These are phyloP conservation scores for Paramisgurnus dabryanus DNA, from an alignment of 2,113 vertebrate species.

Conservation along the genomic window DNA sequence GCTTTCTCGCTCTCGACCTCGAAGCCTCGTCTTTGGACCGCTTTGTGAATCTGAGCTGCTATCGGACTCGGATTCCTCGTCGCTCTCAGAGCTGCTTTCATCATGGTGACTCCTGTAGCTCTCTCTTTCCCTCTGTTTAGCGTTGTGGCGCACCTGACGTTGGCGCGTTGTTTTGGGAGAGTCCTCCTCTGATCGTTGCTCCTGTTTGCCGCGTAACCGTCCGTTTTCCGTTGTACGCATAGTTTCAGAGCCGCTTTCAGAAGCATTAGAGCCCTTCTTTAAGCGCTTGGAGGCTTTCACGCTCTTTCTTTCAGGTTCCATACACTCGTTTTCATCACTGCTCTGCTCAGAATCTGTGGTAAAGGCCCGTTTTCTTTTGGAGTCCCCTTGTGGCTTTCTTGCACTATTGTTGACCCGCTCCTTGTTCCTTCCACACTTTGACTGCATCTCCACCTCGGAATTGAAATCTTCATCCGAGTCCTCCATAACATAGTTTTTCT, in stretches of 20 bases:
- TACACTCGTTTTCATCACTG: constrained; percentile 1
- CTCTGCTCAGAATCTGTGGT: constrained; percentile 72
- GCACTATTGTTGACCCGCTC: constrained; percentile 19
- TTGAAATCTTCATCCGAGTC: constrained; percentile 72
- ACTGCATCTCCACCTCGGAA: constrained; percentile 40
- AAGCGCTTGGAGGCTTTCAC: constrained; percentile 31
- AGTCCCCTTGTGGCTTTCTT: constrained; percentile 46
- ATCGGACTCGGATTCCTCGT: constrained; percentile 62
- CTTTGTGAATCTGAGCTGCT: constrained; percentile 70
- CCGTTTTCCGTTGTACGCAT: constrained; percentile 4
- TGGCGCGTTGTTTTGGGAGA: background rate
- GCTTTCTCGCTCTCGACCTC: background rate
- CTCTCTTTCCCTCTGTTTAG: constrained; percentile 60
- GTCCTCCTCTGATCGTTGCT: constrained; percentile 7
- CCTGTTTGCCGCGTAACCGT: background rate
- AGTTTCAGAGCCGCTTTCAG: constrained; percentile 47
- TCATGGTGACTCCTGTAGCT: constrained; percentile 63
- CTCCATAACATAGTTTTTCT: constrained; percentile 73
- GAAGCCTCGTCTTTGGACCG: constrained; percentile 67
- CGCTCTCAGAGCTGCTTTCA: constrained; percentile 63
- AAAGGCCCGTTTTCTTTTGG: constrained; percentile 69
- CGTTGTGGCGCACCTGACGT: background rate
- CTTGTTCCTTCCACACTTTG: constrained; percentile 54
- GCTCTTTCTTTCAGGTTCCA: background rate
- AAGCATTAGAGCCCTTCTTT: constrained; percentile 30